Evolutionary conservation across 2,113 vertebrate species (phyloP).

Genomic region (Pollimyrus isidori): DNA sequence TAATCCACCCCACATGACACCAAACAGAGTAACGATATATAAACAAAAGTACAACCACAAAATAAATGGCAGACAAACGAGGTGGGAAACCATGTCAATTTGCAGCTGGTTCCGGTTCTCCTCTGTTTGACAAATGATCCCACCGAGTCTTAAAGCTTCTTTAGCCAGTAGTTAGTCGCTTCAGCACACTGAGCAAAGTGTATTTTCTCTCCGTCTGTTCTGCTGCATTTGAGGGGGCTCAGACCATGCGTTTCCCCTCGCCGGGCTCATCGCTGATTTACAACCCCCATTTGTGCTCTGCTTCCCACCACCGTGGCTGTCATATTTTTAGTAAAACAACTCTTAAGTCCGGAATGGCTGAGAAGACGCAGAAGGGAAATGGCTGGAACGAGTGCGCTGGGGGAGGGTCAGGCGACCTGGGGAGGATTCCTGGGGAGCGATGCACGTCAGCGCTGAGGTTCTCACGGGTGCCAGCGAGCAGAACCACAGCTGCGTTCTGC

Average conservation of each 20-base stretch:
- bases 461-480: slow-evolving; percentile 27
- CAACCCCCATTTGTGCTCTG: slow-evolving; percentile 52
- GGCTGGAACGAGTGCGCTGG: not conserved
- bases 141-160: slow-evolving; percentile 52
- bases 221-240: slow-evolving; percentile 38
- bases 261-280: slow-evolving; percentile 61
- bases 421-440: slow-evolving; percentile 34
- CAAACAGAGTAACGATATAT: not conserved
- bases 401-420: slow-evolving; percentile 25
- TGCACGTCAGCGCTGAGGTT: slow-evolving; percentile 35
- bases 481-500: slow-evolving; percentile 33
- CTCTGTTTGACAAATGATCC: slow-evolving; percentile 45
- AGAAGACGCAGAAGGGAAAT: slow-evolving; percentile 29
- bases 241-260: slow-evolving; percentile 37
- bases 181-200: slow-evolving; percentile 57
- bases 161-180: slow-evolving; percentile 47
- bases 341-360: slow-evolving; percentile 33
- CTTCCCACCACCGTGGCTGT: slow-evolving; percentile 24
- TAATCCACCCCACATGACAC: not conserved
- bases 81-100: slow-evolving; percentile 41
- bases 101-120: slow-evolving; percentile 40
- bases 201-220: slow-evolving; percentile 56
- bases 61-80: slow-evolving; percentile 15
- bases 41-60: not conserved
- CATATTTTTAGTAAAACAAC: not conserved